Evolutionary conservation across 1,140 invertebrate genomes (phyloP), one percentile per base, ranked within the genome.

Genomic region (Aradophagus sp.): DNA sequence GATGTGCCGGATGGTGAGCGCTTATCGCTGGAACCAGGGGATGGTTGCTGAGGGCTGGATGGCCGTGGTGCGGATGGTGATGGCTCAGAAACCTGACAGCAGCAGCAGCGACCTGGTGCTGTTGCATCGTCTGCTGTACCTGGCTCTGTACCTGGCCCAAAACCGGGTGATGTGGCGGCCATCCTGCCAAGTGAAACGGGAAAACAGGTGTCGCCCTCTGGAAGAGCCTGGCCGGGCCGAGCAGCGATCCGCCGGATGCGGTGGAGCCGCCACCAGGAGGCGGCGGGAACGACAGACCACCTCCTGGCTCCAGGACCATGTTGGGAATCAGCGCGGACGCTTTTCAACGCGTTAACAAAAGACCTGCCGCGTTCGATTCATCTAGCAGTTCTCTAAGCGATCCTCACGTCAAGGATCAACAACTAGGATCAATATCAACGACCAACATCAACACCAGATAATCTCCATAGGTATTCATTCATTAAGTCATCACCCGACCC

Each of bases 261-360:
- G 74, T 61, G 31, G 79, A 77, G 31, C 79, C 78, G 47, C 76
- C 79, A 76, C 80, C 82, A 79, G 83, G 84, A 75, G 83, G 83
- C 79, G 84, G 78, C 75, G 83, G 84, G 59, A 85, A 86, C 56
- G 84, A 86, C 76, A 85, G 69, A 72, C 83, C 83, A 77, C 83
- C 84, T 77, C 84, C 84, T 78, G 84, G 83, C 71, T 86, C 84
- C 52, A 86, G 65, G 48, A 85, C 84, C 84, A 86, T 85, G 70
- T 84, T 85, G 13, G 84, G 83, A 78, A 85, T 83, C 84, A 86
- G 80, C 77, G 61, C 61, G 65, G 44, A 39, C 42, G 32, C 31
- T 50, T 13, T 26, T 16, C 35, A 66, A 61, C 61, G 58, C 71
- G 36, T 19, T 42, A n/a, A n/a, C n/a, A n/a, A n/a, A n/a, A n/a